These are phyloP conservation scores for Drosophila fulvimacula DNA, from an alignment of 2,888 invertebrate genomes.

Conservation along the genomic window DNA sequence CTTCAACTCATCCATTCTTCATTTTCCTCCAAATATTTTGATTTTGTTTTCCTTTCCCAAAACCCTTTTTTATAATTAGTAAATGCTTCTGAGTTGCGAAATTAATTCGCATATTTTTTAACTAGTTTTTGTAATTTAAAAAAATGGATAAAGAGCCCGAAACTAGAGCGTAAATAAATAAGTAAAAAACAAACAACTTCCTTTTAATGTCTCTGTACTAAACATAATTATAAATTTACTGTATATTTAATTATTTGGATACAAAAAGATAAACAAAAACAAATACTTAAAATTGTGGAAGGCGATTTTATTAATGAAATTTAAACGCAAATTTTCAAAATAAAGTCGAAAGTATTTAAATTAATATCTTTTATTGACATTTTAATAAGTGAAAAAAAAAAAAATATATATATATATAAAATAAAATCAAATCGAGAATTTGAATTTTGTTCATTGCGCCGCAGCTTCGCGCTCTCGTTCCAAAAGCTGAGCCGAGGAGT, in stretches of 20 bases:
- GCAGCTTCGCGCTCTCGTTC: constrained; percentile 64
- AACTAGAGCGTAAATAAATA: constrained; percentile 73
- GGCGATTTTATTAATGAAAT: constrained; percentile 51
- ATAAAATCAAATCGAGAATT: constrained; percentile 33
- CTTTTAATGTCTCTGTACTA: constrained; percentile 77
- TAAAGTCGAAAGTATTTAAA: constrained; percentile 34
- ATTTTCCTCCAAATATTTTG: constrained; percentile 12
- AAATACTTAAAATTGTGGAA: constrained; percentile 15
- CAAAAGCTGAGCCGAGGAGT: constrained; percentile 54
- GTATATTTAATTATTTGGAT: constrained; percentile 80
- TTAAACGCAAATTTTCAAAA: neutral
- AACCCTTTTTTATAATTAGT: constrained; percentile 47
- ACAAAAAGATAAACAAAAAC: constrained; percentile 51
- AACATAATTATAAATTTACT: constrained; percentile 79
- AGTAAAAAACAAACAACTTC: constrained; percentile 56
- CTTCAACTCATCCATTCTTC: constrained; percentile 1
- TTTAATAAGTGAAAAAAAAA: constrained; percentile 51
- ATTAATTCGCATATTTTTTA: constrained; percentile 71
- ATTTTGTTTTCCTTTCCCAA: constrained; percentile 44
- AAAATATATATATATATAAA: no score
- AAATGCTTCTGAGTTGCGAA: constrained; percentile 68
- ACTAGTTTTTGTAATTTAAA: constrained; percentile 82
- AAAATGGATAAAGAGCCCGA: constrained; percentile 56
- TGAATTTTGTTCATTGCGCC: constrained; percentile 39
- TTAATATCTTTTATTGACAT: constrained; percentile 48